phyloP scores from a whole-genome alignment of 2,797 vertebrate genomes.

The Cyprinella venusta region DNA sequence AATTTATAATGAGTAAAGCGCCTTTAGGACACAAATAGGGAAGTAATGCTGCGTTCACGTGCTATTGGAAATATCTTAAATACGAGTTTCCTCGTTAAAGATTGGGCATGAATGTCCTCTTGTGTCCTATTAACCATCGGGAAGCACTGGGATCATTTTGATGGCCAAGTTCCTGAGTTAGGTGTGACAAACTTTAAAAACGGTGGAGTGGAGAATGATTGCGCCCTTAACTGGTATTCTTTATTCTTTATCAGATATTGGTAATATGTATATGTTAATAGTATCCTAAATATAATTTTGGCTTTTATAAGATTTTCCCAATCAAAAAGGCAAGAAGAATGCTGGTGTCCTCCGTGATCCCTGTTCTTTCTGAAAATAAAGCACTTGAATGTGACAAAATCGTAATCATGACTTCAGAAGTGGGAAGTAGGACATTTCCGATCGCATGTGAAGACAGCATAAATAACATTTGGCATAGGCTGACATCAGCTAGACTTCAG shows the following conservation, averaged over 20 bases:
- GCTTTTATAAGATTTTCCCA: no score
- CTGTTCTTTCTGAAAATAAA: not conserved
- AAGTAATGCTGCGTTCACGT: not conserved
- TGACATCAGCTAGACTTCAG: not conserved
- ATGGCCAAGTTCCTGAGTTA: not conserved
- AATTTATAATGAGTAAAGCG: not conserved
- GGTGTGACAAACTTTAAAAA: not conserved
- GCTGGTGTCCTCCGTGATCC: not conserved
- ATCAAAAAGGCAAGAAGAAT: no score
- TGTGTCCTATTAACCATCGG: not conserved
- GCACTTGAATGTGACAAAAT: not conserved
- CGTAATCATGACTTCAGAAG: not conserved
- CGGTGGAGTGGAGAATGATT: not conserved
- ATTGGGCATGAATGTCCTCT: not conserved
- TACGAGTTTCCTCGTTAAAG: not conserved
- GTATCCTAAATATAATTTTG: no score
- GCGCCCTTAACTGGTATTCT: no score
- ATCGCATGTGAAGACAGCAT: not conserved
- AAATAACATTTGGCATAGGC: not conserved
- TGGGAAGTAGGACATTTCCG: not conserved
- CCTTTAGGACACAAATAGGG: not conserved
- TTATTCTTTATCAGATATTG: no score
- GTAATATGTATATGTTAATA: no score
- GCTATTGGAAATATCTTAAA: not conserved
- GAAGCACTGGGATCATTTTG: not conserved